Conservation (phyloP, 2,113 vertebrate species). For the Macaca nemestrina region DNA sequence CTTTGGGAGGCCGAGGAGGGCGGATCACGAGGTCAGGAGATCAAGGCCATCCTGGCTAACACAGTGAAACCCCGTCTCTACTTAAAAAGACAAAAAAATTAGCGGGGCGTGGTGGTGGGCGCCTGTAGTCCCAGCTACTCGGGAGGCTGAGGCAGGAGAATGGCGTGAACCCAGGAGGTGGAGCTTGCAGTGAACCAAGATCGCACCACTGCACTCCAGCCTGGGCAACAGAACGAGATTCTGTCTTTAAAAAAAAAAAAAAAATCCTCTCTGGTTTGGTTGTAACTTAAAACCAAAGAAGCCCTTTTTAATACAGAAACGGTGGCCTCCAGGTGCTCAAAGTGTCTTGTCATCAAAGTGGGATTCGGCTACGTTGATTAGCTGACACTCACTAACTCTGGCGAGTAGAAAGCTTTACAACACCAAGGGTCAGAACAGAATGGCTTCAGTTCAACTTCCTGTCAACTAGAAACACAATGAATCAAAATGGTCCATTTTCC, state of each 20-base stretch:
- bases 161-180: no score
- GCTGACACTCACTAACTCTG: neutral
- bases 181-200: no score
- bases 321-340: neutral
- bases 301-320: neutral
- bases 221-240: no score
- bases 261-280: neutral
- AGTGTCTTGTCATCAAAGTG: neutral
- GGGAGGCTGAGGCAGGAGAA: no score
- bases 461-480: neutral
- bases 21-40: accelerated
- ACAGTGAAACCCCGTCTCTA: no score
- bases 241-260: no score
- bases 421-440: neutral
- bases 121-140: no score
- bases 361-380: neutral
- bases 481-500: neutral
- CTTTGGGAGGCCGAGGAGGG: no score
- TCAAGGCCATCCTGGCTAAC: no score
- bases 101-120: no score
- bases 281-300: neutral
- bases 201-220: no score
- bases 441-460: neutral
- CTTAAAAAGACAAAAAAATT: no score
- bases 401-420: neutral